Percentiles rank a stretch among this genome's conserved stretches.
phyloP scores from a whole-genome alignment of 2,797 vertebrate genomes.

The Betta splendens region DNA sequence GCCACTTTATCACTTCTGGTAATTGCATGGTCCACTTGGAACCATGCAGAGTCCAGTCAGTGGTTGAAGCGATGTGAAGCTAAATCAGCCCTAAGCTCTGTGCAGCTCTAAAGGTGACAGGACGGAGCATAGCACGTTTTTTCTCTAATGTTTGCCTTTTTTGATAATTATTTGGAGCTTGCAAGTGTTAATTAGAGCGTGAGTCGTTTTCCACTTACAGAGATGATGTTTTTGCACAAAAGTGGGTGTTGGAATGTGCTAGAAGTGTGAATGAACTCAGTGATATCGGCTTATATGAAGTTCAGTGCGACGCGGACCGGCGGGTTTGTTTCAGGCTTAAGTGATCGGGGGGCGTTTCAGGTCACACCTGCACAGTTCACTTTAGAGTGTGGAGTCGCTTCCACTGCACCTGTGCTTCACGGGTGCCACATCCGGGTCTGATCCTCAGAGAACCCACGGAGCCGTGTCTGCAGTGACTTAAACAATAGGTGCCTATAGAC shows the following conservation, averaged over 20 bases:
- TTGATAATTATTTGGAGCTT: slow-evolving; percentile 47
- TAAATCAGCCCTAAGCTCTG: slow-evolving; percentile 3
- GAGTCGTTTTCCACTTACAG: slow-evolving; percentile 48
- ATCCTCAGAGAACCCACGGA: slow-evolving; percentile 7
- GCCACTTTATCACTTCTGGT: slow-evolving; percentile 3
- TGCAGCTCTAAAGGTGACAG: slow-evolving; percentile 5
- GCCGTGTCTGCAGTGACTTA: slow-evolving; percentile 6
- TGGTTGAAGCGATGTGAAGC: neutral
- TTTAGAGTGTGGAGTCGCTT: neutral
- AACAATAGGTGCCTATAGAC: slow-evolving; percentile 6
- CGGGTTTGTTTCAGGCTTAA: slow-evolving; percentile 6
- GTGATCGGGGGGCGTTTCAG: neutral
- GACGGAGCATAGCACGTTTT: slow-evolving; percentile 30
- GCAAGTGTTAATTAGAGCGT: slow-evolving; percentile 55
- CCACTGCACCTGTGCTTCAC: neutral
- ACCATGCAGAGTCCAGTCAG: slow-evolving; percentile 19
- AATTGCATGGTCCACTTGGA: slow-evolving; percentile 23
- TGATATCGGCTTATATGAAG: slow-evolving; percentile 45
- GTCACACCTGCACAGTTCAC: slow-evolving; percentile 14
- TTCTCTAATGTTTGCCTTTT: slow-evolving; percentile 34
- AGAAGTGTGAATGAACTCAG: slow-evolving; percentile 50
- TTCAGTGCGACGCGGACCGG: slow-evolving; percentile 17
- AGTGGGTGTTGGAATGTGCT: slow-evolving; percentile 51
- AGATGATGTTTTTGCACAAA: slow-evolving; percentile 18
- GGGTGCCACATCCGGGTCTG: neutral